Percentiles rank a stretch among this genome's conserved stretches.
These are phyloP conservation scores for Thera obeliscata DNA, from an alignment of 2,888 invertebrate genomes.

Conservation along the genomic window DNA sequence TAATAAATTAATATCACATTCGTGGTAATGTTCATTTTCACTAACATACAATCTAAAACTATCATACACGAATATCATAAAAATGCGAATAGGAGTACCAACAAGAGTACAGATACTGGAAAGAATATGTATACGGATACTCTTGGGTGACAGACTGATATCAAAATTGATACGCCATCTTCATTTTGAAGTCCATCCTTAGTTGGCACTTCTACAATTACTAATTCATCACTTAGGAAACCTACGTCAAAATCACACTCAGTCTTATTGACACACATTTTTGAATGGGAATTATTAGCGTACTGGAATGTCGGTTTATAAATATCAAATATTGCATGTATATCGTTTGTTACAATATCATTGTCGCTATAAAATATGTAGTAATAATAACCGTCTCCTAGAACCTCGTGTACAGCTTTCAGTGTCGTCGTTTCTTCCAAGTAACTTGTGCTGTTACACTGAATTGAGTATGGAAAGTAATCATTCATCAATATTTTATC, in stretches of 20 bases:
- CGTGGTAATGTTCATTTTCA: slow-evolving; percentile 75
- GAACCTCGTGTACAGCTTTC: slow-evolving; percentile 88
- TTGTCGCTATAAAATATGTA: slow-evolving; percentile 96
- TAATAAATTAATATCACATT: slow-evolving; percentile 81
- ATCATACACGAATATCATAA: slow-evolving; percentile 84
- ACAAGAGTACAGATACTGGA: slow-evolving; percentile 89
- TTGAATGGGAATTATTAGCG: slow-evolving; percentile 86
- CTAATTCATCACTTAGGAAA: slow-evolving; percentile 90
- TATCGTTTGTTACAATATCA: slow-evolving; percentile 90
- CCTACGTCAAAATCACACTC: slow-evolving; percentile 89
- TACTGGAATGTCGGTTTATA: slow-evolving; percentile 93
- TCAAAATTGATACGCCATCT: slow-evolving; percentile 88
- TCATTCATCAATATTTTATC: slow-evolving; percentile 90
- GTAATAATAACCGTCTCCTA: slow-evolving; percentile 92
- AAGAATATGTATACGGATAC: slow-evolving; percentile 92
- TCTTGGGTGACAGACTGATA: slow-evolving; percentile 92
- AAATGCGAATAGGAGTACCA: slow-evolving; percentile 92
- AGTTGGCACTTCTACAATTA: slow-evolving; percentile 93
- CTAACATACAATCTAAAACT: slow-evolving; percentile 63
- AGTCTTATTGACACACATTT: slow-evolving; percentile 90
- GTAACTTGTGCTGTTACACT: slow-evolving; percentile 88
- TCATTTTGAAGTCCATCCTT: slow-evolving; percentile 91
- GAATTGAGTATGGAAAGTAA: slow-evolving; percentile 87
- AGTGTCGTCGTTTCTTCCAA: slow-evolving; percentile 87
- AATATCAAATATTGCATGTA: slow-evolving; percentile 93